A percentile compares a stretch with the other conserved stretches of the same genome.
Conservation (phyloP, 1,140 invertebrate genomes). For the Dinothrombium tinctorium region DNA sequence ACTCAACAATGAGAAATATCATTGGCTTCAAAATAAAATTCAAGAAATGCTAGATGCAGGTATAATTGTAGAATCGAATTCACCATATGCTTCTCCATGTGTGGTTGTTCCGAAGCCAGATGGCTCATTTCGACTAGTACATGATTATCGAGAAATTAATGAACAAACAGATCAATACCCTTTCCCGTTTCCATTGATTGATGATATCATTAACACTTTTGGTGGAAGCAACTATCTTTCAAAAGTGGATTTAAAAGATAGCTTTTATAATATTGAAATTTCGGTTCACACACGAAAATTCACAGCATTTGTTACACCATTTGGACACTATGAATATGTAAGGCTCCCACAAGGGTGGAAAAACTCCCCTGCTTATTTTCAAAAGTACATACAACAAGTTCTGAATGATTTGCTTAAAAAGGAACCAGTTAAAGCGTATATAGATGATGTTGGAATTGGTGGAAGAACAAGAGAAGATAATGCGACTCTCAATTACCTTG, state of each 20-base stretch:
- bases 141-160: neutral
- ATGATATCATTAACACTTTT: conserved; percentile 1
- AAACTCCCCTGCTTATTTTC: neutral
- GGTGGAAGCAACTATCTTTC: conserved; percentile 1
- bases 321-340: neutral
- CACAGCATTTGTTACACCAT: conserved; percentile 5
- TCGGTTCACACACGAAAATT: neutral
- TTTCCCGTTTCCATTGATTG: neutral
- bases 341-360: conserved; percentile 4
- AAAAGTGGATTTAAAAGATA: conserved; percentile 4
- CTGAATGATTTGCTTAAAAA: neutral
- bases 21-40: neutral
- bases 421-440: neutral
- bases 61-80: neutral
- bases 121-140: neutral
- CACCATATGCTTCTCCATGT: neutral
- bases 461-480: neutral
- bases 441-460: conserved; percentile 4
- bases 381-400: neutral
- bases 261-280: conserved; percentile 4
- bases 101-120: neutral
- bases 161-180: neutral
- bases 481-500: neutral
- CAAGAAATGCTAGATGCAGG: neutral
- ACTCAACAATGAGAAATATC: no score